These are phyloP conservation scores for Oreotrochilus melanogaster DNA, from an alignment of 2,113 vertebrate species.

Conservation along the genomic window DNA sequence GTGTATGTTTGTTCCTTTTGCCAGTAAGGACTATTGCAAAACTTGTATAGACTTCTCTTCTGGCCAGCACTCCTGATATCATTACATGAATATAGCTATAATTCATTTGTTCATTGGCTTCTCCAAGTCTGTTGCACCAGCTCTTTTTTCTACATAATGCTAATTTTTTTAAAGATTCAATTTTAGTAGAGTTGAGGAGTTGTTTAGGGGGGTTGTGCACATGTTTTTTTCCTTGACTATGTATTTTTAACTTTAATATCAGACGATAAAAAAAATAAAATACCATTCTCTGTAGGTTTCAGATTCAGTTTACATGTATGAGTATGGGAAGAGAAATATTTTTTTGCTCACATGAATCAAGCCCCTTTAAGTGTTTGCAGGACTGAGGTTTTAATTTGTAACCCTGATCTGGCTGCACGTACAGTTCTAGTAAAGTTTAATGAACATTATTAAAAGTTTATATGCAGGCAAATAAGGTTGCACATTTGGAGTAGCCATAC, in stretches of 20 bases:
- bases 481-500: conserved; percentile 36
- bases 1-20: not conserved
- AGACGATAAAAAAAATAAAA: not conserved
- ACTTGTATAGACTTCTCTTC: not conserved
- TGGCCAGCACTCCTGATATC: not conserved
- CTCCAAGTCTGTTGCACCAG: not conserved
- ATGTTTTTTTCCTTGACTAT: not conserved
- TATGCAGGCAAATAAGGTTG: conserved; percentile 61
- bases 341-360: conserved; percentile 2
- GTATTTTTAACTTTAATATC: not conserved
- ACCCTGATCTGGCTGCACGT: conserved; percentile 42
- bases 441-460: conserved; percentile 75
- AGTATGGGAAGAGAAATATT: not conserved
- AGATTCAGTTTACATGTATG: not conserved
- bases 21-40: not conserved
- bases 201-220: not conserved
- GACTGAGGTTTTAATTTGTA: conserved; percentile 61
- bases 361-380: conserved; percentile 31
- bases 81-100: not conserved
- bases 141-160: not conserved
- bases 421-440: conserved; percentile 74
- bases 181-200: not conserved
- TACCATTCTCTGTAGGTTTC: not conserved
- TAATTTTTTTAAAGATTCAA: not conserved
- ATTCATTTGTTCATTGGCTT: not conserved